phyloP scores from a whole-genome alignment of 2,888 invertebrate genomes.

The Ypsolopha scabrella region DNA sequence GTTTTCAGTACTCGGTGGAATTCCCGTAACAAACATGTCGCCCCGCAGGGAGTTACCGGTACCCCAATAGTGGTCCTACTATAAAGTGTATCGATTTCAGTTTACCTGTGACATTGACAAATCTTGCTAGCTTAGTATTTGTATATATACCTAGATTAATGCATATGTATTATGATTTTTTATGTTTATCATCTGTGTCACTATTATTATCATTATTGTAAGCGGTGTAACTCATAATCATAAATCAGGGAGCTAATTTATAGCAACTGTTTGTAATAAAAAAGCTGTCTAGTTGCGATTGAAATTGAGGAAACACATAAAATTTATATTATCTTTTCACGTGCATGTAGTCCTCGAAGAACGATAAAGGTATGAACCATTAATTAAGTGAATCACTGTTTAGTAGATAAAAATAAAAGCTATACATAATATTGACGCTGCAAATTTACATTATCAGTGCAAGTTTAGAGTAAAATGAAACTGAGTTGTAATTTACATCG shows the following conservation, averaged over 20 bases:
- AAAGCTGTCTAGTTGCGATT: slow-evolving; percentile 34
- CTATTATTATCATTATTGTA: too few species aligned
- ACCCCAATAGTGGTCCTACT: slow-evolving; percentile 41
- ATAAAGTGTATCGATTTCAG: slow-evolving; percentile 36
- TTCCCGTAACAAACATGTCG: slow-evolving; percentile 39
- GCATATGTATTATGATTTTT: slow-evolving; percentile 6
- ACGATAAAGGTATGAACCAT: too few species aligned
- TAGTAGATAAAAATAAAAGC: too few species aligned
- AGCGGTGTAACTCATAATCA: slow-evolving; percentile 11
- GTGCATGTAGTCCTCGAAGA: slow-evolving; percentile 25
- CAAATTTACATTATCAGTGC: too few species aligned
- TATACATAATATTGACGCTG: too few species aligned
- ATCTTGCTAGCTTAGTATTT: slow-evolving; percentile 16
- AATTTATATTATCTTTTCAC: slow-evolving; percentile 58
- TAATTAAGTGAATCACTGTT: too few species aligned
- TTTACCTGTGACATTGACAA: slow-evolving; percentile 33
- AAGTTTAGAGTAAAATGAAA: too few species aligned
- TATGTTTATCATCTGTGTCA: slow-evolving; percentile 10
- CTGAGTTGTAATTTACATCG: too few species aligned
- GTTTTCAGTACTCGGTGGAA: slow-evolving; percentile 44
- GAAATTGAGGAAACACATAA: slow-evolving; percentile 49
- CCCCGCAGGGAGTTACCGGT: slow-evolving; percentile 47
- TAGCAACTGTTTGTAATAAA: slow-evolving; percentile 46
- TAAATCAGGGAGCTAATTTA: slow-evolving; percentile 60
- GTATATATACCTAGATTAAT: too few species aligned